phyloP scores from a whole-genome alignment of 2,888 invertebrate genomes.

The Cerceris rybyensis region DNA sequence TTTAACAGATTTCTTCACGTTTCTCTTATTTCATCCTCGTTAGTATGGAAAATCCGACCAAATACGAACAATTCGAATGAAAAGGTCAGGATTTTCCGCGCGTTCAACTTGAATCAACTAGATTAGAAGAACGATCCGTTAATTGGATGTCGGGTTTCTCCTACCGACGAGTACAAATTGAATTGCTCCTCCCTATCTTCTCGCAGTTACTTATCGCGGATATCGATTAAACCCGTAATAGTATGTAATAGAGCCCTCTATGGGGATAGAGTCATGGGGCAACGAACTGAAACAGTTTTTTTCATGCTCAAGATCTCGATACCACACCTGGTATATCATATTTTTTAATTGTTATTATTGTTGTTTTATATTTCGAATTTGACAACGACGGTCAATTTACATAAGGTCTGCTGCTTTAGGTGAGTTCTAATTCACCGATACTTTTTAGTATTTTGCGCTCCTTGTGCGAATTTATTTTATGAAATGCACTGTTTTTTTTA shows the following conservation, averaged over 20 bases:
- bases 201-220: constrained; percentile 50
- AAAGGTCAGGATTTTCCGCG: constrained; percentile 55
- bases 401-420: too few species aligned
- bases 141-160: constrained; percentile 49
- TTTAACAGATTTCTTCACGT: constrained; percentile 7
- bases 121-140: constrained; percentile 61
- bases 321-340: too few species aligned
- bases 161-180: constrained; percentile 50
- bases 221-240: constrained; percentile 62
- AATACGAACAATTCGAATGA: constrained; percentile 14
- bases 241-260: constrained; percentile 46
- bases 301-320: too few species aligned
- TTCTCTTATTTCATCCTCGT: constrained; percentile 6
- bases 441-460: too few species aligned
- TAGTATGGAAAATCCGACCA: background rate
- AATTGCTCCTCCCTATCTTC: constrained; percentile 40
- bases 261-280: constrained; percentile 29
- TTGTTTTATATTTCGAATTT: too few species aligned
- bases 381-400: too few species aligned
- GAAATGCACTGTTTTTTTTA: too few species aligned
- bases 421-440: too few species aligned
- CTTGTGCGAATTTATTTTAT: too few species aligned
- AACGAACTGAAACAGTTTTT: too few species aligned
- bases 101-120: constrained; percentile 38
- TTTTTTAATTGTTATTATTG: too few species aligned